Evolutionary conservation across 2,888 invertebrate genomes (phyloP), one percentile per base, ranked within the genome.

Genomic region (Margaritifera margaritifera): DNA sequence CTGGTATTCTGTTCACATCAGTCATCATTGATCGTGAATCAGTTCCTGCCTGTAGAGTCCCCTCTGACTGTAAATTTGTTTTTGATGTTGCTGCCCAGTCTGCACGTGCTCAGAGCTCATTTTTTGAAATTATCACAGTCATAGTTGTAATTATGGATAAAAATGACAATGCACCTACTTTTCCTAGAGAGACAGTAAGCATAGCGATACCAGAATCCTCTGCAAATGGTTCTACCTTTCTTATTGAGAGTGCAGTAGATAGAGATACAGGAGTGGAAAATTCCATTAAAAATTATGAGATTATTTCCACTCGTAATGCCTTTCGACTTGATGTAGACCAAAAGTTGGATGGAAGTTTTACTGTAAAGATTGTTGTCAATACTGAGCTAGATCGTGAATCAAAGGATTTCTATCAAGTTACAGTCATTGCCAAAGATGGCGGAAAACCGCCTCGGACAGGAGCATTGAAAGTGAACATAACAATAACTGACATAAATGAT

Each of bases 401-500:
- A 0, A 75, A 76, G n/a, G 81, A 84, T 61, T 78, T 73, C 53
- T 87, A 84, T 68, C 76, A 74, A 56, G 65, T 85, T 20, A 72
- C 72, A 18, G 77, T 87, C 8, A 76, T 81, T 52, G 86, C 86
- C 6, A 80, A 77, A 64, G 86, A 87, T 74, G 86, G 86, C 0
- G 86, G 86, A 0, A 71, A 67, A 11, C 76, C 76, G 11, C 74
- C 71, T 50, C 79, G 78, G 22, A 77, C 82, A 63, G 86, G 85
- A 4, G 75, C 80, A 20, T 74, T 86, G 11, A 74, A 78, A 25
- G 79, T 86, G 8, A 77, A 81, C 42, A 80, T 86, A 22, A 78
- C 75, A 24, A 82, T 86, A 4, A 76, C 80, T 11, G 86, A 86
- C 69, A 78, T 77, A 8, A 86, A 86, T 69, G 86, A 86, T 61